Evolutionary conservation across 1,140 invertebrate genomes (phyloP), one percentile per base, ranked within the genome.

Genomic region (Lordiphosa clarofinis): DNA sequence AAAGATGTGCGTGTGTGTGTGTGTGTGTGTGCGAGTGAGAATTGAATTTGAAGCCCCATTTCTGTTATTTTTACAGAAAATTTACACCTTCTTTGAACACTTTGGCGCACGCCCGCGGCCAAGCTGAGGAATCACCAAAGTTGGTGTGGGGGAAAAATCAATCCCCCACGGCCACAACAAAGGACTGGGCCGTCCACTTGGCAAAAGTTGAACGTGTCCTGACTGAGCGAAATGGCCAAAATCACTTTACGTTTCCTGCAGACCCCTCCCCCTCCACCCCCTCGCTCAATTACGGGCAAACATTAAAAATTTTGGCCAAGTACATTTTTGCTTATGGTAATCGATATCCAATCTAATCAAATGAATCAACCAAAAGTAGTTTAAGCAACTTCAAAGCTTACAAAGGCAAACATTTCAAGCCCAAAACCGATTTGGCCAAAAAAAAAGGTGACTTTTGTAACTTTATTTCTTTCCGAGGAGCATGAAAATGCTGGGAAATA

Each of bases 51-150:
- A 52, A 52, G 36, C 48, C 36, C 48, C 48, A 52, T 52, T 38
- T 50, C 28, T 38, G 48, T 52, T 52, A 52, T 37, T 52, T 52
- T 52, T 38, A 52, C 48, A 52, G 33, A 52, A 52, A 52, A 52
- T 52, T 39, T 52, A 52, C 48, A 52, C 48, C 48, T 52, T 52
- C 48, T 52, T 52, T 52, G 48, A 52, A 37, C 48, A 52, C 48
- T 52, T 52, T 38, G 36, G 47, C 8, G 35, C 21, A n/a, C 2
- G 48, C 48, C 48, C 33, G 33, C 36, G 48, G 35, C 48, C 33
- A 52, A 21, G 47, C 31, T 19, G 28, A 15, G 13, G 15, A 9
- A 19, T n/a, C 7, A 10, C 46, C 46, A 19, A n/a, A 15, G 3
- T 15, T 15, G 1, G 15, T 15, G 5, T 12, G 31, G 13, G 13